phyloP scores from a whole-genome alignment of 2,888 invertebrate species.

The Mylabris sibirica region DNA sequence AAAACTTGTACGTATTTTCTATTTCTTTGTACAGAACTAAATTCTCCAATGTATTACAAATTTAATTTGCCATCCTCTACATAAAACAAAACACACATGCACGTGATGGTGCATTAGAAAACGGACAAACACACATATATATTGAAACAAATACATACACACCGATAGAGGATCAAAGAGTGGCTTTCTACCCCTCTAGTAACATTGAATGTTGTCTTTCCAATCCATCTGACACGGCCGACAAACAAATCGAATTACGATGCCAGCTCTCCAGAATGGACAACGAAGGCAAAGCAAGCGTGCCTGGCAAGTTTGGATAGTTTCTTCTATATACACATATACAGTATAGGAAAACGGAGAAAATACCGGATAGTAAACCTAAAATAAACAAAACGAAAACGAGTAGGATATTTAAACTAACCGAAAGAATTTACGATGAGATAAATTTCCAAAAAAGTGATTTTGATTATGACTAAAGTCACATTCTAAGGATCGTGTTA shows the following conservation, averaged over 20 bases:
- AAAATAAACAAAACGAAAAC: neutral
- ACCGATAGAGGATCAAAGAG: slow-evolving; percentile 49
- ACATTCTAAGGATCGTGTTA: no score
- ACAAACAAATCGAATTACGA: slow-evolving; percentile 57
- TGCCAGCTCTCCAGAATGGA: slow-evolving; percentile 47
- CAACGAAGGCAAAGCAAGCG: slow-evolving; percentile 41
- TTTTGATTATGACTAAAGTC: no score
- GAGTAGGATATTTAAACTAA: neutral
- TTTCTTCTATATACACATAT: neutral
- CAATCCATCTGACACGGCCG: slow-evolving; percentile 55
- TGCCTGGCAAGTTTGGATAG: slow-evolving; percentile 23
- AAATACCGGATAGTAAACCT: neutral
- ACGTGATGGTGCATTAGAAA: slow-evolving; percentile 48
- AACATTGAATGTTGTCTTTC: slow-evolving; percentile 55
- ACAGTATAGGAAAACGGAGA: neutral
- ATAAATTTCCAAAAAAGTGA: neutral
- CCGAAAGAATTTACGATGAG: neutral
- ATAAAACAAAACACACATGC: slow-evolving; percentile 52
- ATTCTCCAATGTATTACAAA: slow-evolving; percentile 48
- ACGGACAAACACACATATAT: slow-evolving; percentile 17
- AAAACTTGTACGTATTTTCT: no score
- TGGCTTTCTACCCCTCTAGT: slow-evolving; percentile 38
- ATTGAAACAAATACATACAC: neutral
- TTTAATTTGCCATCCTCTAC: slow-evolving; percentile 52
- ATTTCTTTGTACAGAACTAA: slow-evolving; percentile 3